Base-by-base conservation (phyloP, 2,888 invertebrate species). In the Cataglyphis livida region DNA sequence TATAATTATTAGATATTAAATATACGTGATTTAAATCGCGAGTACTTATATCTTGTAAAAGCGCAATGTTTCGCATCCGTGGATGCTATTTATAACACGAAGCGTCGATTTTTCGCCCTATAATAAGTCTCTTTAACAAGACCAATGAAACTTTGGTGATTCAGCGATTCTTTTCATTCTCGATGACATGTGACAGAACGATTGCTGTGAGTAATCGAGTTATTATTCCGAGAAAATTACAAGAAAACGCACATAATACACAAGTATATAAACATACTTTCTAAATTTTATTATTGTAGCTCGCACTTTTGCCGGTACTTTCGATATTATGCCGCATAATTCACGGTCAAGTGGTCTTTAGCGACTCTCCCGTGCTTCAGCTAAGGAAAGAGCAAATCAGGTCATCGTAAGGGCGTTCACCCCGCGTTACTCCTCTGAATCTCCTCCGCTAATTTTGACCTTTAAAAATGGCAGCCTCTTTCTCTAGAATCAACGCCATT, bases 351-450 rank as follows among this genome's bases (percentile, higher is more conserved):
- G 44, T 25, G 10, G 21, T 48, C 44, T 35, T 78, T 51, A 35
- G 0, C 21, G 9, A 18, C 1, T 75, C 35, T 76, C 51, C 21
- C 44, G 48, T 28, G 44, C n/a, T 48, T 38, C 68, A 32, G 57
- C 32, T 32, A 35, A 78, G 57, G 70, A 59, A 70, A 57, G 71
- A 78, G 78, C 78, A 44, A 78, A 44, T 32, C 71, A 44, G 59
- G 78, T 71, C 71, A 44, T 59, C 35, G 21, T 15, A 32, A 59
- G 78, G 71, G 57, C 71, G 35, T 78, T 78, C 71, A 78, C 78
- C 78, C 21, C 41, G 32, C 18, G 70, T 32, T 3, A 12, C n/a
- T 66, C 15, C 51, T 66, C 25, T 21, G 9, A 12, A 54, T 66
- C n/a, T 15, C n/a, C n/a, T 18, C 32, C 18, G 12, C 54, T 48